Evolutionary conservation across 2,888 invertebrate species (phyloP).

Genomic region (Phania funesta): DNA sequence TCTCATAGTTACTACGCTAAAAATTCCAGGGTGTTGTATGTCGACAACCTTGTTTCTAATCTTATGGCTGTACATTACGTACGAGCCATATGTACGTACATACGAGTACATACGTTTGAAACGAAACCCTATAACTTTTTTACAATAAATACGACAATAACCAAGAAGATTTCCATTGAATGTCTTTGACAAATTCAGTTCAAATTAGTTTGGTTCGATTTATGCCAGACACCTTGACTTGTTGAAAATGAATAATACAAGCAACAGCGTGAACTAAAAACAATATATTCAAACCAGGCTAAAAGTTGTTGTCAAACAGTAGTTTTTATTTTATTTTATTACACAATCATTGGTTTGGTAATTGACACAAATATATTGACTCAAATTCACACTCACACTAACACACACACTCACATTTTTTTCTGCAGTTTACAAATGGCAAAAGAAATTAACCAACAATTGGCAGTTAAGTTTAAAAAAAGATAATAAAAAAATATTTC

Average conservation of each 20-base stretch:
- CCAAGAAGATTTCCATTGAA: slow-evolving; percentile 18
- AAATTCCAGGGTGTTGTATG: background rate
- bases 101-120: background rate
- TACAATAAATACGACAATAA: background rate
- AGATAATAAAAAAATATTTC: slow-evolving; percentile 1
- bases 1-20: background rate
- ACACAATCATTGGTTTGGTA: slow-evolving; percentile 49
- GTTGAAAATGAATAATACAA: background rate
- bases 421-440: background rate
- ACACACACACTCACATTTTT: background rate
- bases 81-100: background rate
- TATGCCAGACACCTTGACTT: slow-evolving; percentile 58
- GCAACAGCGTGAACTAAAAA: background rate
- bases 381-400: background rate
- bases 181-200: slow-evolving; percentile 12
- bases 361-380: slow-evolving; percentile 59
- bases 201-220: background rate
- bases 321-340: slow-evolving; percentile 37
- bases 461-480: slow-evolving; percentile 12
- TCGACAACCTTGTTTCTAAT: slow-evolving; percentile 55
- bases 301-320: slow-evolving; percentile 24
- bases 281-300: slow-evolving; percentile 13
- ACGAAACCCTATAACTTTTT: slow-evolving; percentile 52
- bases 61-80: background rate
- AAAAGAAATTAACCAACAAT: slow-evolving; percentile 58